Percentiles rank a stretch among this genome's conserved stretches.
Conservation (phyloP, 2,888 invertebrate genomes). For the Conops quadrifasciatus region DNA sequence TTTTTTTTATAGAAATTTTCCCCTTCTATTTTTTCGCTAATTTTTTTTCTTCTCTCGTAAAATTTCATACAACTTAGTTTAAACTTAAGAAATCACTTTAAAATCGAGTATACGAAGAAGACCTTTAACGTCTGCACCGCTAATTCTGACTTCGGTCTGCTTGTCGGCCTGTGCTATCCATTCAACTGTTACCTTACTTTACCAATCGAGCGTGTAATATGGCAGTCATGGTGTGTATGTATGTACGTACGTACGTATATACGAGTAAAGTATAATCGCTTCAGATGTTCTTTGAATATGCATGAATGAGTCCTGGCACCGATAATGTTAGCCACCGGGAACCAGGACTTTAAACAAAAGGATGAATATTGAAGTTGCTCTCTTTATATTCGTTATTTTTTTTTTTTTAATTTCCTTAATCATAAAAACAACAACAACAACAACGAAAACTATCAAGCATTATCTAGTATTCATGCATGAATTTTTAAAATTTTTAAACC, state of each 20-base stretch:
- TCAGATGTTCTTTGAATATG: constrained; percentile 25
- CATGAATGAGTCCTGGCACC: constrained; percentile 26
- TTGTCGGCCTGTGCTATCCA: neutral
- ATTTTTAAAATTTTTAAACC: too few species aligned
- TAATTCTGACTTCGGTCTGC: neutral
- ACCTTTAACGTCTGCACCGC: too few species aligned
- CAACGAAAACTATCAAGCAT: neutral
- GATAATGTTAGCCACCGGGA: constrained; percentile 5
- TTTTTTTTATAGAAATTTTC: too few species aligned
- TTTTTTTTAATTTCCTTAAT: neutral
- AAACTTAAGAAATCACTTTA: neutral
- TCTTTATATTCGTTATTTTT: too few species aligned
- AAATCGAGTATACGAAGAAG: too few species aligned
- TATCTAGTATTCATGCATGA: too few species aligned
- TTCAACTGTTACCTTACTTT: neutral
- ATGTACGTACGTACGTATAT: neutral
- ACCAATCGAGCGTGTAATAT: constrained; percentile 30
- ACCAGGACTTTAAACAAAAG: neutral
- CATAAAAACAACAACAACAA: neutral
- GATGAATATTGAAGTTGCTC: neutral
- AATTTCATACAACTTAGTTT: neutral
- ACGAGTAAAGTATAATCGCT: constrained; percentile 13
- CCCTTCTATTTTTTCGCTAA: too few species aligned
- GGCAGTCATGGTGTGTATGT: too few species aligned
- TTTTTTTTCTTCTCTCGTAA: too few species aligned